Evolutionary conservation across 2,888 invertebrate species (phyloP).

Genomic region (Eupithecia vulgata): DNA sequence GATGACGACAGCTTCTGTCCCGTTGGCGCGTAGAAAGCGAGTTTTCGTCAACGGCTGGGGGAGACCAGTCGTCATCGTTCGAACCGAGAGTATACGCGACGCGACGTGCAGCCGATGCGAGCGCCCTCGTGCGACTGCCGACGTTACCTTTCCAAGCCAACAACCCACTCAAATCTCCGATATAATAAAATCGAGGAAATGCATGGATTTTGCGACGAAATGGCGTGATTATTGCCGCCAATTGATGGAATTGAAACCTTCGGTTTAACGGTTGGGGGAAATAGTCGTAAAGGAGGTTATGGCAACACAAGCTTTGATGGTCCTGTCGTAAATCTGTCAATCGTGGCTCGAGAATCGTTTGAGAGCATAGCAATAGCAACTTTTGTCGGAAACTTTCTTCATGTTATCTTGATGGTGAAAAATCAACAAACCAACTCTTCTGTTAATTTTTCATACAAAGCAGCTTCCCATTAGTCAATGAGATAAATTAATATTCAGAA

Average conservation of each 20-base stretch:
- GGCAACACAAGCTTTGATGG: slow-evolving; percentile 38
- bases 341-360: slow-evolving; percentile 5
- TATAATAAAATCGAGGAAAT: slow-evolving; percentile 62
- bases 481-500: background rate
- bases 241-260: slow-evolving; percentile 52
- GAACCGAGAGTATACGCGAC: slow-evolving; percentile 48
- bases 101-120: slow-evolving; percentile 67
- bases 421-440: slow-evolving; percentile 5
- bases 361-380: slow-evolving; percentile 1
- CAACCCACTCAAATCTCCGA: slow-evolving; percentile 43
- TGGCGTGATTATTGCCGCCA: slow-evolving; percentile 55
- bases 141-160: slow-evolving; percentile 41
- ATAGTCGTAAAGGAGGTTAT: slow-evolving; percentile 40
- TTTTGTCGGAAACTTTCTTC: slow-evolving; percentile 7
- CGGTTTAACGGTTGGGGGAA: slow-evolving; percentile 35
- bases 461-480: background rate
- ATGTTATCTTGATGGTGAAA: slow-evolving; percentile 4
- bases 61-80: slow-evolving; percentile 60
- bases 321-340: slow-evolving; percentile 31
- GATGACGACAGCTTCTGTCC: slow-evolving; percentile 60
- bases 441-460: background rate
- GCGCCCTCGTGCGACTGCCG: slow-evolving; percentile 76
- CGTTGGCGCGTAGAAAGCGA: slow-evolving; percentile 75
- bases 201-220: slow-evolving; percentile 60
- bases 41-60: slow-evolving; percentile 54